Base-by-base conservation (phyloP, 2,113 vertebrate species). In the Malurus alboscapulatus region DNA sequence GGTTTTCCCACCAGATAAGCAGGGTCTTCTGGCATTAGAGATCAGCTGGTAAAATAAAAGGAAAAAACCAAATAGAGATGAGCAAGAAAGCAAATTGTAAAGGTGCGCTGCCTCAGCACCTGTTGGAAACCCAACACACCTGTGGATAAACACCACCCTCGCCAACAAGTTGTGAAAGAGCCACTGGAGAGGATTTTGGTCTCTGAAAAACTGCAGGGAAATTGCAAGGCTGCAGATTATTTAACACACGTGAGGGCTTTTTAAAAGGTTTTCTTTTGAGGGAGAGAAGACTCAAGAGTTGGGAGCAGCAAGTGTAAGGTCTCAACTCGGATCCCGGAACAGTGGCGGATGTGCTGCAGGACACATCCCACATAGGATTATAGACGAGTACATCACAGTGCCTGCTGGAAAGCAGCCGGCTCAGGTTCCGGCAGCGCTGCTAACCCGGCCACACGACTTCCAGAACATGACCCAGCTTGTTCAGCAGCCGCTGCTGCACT, bases 381-480 rank as follows among this genome's bases (percentile, higher is more conserved):
- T 0, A 30, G 7, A 55, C 8, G 34, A 83, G 54, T 8, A 18
- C 30, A 22, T 3, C 4, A 58, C 12, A 1, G 34, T 0, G 17
- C 44, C 80, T 67, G 62, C 80, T 83, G 53, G 32, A 83, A 68
- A 80, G 80, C 42, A 57, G 75, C n/a, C 0, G 0, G 83, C 87
- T 88, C 67, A 34, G 89, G 75, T 53, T 80, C 76, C 0, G 0
- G 68, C 87, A 76, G 67, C 0, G 0, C 71, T 82, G 80, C 80
- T 87, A 80, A 27, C 85, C 72, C 54, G 44, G 78, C 62, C 20
- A 12, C 80, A 77, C 17, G 1, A 81, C 95, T 91, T 93, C 92
- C 90, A 95, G 84, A 87, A 91, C 90, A 18, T 67, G 92, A 89
- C 69, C 87, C 88, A 84, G 94, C 90, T 81, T 89, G 88, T 25